Conservation (phyloP, 1,140 invertebrate species). For the Fopius arisanus region DNA sequence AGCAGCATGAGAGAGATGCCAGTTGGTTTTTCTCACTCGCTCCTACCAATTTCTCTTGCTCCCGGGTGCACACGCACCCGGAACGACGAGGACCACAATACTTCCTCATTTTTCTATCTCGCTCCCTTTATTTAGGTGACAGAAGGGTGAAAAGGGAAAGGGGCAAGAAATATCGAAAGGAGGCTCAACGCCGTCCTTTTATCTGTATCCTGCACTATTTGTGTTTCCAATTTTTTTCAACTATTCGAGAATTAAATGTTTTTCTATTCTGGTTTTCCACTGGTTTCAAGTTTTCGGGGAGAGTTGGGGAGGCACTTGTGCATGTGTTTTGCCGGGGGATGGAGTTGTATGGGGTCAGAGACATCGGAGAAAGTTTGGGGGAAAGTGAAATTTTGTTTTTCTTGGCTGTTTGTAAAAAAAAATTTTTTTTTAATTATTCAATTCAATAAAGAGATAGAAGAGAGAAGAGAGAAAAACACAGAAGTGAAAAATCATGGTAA, state of each 20-base stretch:
- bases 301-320: background rate
- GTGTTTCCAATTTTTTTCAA: too few relatives aligned
- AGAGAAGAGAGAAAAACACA: too few relatives aligned
- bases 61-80: slow-evolving; percentile 8
- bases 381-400: background rate
- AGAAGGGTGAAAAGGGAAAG: background rate
- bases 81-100: background rate
- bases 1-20: background rate
- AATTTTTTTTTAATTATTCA: background rate
- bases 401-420: background rate
- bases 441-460: too few relatives aligned
- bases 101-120: slow-evolving; percentile 1
- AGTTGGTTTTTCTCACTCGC: slow-evolving; percentile 21
- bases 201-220: too few relatives aligned
- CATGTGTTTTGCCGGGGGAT: background rate
- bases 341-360: background rate
- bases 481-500: too few relatives aligned
- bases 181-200: background rate
- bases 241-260: background rate
- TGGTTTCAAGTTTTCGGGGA: background rate
- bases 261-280: background rate
- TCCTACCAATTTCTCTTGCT: background rate
- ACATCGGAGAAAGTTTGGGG: background rate
- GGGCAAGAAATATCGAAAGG: background rate
- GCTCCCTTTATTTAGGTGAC: background rate